A percentile compares a stretch with the other conserved stretches of the same genome.
Conservation (phyloP, 2,113 vertebrate genomes). For the Myotis brandtii region DNA sequence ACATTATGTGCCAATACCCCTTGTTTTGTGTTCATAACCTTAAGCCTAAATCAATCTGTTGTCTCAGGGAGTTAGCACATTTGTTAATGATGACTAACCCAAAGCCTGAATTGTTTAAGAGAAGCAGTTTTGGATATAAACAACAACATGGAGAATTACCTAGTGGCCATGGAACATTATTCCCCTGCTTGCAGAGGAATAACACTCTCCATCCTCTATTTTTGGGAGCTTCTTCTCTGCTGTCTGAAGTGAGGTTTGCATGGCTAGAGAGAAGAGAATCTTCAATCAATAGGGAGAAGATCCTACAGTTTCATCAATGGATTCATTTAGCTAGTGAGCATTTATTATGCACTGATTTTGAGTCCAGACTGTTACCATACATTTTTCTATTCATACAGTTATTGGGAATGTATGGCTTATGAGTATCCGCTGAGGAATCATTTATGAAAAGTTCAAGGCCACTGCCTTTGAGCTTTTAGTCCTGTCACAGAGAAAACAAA, state of each 20-base stretch:
- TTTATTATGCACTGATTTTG: neutral
- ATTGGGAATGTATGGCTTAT: neutral
- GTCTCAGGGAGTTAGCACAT: constrained; percentile 79
- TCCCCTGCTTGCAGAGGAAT: neutral
- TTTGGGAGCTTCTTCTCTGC: neutral
- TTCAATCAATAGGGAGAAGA: neutral
- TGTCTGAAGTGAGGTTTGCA: neutral
- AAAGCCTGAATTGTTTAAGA: constrained; percentile 65
- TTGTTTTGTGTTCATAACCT: constrained; percentile 84
- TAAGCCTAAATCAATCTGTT: constrained; percentile 83
- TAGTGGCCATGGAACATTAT: neutral
- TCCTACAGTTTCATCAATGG: neutral
- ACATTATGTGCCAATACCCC: constrained; percentile 69
- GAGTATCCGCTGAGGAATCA: neutral
- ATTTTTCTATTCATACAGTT: neutral
- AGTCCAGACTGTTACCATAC: neutral
- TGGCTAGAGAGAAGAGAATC: neutral
- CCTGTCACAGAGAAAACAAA: neutral
- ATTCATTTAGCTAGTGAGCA: neutral
- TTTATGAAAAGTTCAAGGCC: neutral
- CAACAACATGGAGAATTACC: constrained; percentile 41
- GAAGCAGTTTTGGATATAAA: neutral
- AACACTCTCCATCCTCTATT: neutral
- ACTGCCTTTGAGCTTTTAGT: neutral
- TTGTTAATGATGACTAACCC: constrained; percentile 69